Conservation (phyloP, 2,888 invertebrate species). For the Dioctria rufipes region DNA sequence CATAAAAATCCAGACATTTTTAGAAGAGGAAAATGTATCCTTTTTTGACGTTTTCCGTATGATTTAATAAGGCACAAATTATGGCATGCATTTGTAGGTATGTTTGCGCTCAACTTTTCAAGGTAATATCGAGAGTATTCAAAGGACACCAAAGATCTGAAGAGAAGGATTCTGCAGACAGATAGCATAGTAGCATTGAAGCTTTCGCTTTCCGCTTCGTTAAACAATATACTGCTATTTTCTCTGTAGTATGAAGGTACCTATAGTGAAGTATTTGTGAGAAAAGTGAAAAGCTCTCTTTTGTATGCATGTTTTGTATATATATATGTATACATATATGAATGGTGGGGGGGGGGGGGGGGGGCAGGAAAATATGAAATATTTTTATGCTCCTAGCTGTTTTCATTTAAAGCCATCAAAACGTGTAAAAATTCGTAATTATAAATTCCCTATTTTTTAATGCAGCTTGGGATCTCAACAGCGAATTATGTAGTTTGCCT, state of each 20-base stretch:
- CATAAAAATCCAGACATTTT: neutral
- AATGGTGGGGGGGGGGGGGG: neutral
- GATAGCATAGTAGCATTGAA: neutral
- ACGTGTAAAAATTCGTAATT: neutral
- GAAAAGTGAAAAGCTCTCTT: slow-evolving; percentile 33
- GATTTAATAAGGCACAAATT: no score
- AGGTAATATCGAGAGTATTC: neutral
- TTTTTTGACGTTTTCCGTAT: neutral
- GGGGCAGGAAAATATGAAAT: neutral
- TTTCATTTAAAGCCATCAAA: neutral
- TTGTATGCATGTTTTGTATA: neutral
- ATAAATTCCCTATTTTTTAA: no score
- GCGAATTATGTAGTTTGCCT: no score
- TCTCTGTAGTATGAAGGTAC: neutral
- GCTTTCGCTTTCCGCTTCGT: slow-evolving; percentile 24
- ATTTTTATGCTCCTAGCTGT: neutral
- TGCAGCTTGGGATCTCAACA: no score
- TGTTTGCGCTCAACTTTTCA: slow-evolving; percentile 19
- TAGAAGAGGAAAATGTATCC: neutral
- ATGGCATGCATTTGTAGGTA: neutral
- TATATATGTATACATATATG: neutral
- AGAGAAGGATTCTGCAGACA: slow-evolving; percentile 43
- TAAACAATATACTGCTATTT: neutral
- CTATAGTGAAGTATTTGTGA: neutral
- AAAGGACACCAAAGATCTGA: slow-evolving; percentile 18